Evolutionary conservation across 2,888 invertebrate genomes (phyloP), one percentile per base, ranked within the genome.

Genomic region (Cactoblastis cactorum): DNA sequence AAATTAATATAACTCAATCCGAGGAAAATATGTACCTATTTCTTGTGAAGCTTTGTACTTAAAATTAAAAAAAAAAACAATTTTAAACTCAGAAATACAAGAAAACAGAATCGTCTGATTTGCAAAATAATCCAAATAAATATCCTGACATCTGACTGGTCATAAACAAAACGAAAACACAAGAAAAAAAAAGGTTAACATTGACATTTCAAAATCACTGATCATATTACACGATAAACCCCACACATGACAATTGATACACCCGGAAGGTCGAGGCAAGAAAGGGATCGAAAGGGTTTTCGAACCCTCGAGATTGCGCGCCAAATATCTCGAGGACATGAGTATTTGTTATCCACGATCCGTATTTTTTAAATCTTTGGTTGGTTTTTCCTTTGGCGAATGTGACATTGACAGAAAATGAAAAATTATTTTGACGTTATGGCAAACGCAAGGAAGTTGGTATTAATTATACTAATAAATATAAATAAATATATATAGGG

Each of bases 291-390:
- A 14, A 6, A 24, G 14, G 24, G 28, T 17, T 43, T 43, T 17
- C 28, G 28, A 24, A 1, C 41, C 43, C n/a, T 17, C 12, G 9
- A n/a, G 15, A 15, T 28, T 28, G 28, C n/a, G 39, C n/a, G 12
- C 28, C 28, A 43, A 43, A 43, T 43, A 43, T 43, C 43, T 43
- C 17, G 15, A 15, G 43, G 43, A 17, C 17, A 43, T 43, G 28
- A 28, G 28, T 43, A 28, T 43, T 43, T 43, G 43, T 28, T 17
- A 43, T 6, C 3, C 43, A 28, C 17, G 43, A 28, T 43, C 11
- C 28, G 28, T 15, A 15, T 43, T 17, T 43, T 28, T 28, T 3
- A 24, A 12, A 43, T 43, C 15, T 43, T 43, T 43, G 15, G 28
- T 28, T 14, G 41, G 39, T n/a, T 17, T 39, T 35, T 8, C 15